Conservation (phyloP, 2,113 vertebrate species). For the Lepidiolamprologus cunningtoni region DNA sequence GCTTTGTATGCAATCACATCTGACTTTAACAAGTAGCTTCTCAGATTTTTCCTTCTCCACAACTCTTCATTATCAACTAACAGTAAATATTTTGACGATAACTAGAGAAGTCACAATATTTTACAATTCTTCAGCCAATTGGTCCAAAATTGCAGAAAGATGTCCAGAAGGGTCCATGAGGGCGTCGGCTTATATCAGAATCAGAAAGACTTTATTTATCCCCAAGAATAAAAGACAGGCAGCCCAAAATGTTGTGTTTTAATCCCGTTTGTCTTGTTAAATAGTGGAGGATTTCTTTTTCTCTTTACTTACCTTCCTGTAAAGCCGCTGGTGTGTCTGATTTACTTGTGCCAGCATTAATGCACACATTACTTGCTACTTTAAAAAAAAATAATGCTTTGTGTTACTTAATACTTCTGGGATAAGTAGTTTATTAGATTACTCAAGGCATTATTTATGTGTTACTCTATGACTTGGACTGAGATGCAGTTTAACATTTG, state of each 20-base stretch:
- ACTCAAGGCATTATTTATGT: neutral
- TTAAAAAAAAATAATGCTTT: neutral
- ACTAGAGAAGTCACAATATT: neutral
- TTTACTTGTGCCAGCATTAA: neutral
- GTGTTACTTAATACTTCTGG: neutral
- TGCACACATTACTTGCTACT: neutral
- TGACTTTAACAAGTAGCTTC: neutral
- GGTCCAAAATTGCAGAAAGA: neutral
- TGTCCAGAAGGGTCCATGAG: rapidly evolving
- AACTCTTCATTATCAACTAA: neutral
- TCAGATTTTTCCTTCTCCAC: rapidly evolving
- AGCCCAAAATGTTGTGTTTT: neutral
- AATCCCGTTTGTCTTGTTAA: neutral
- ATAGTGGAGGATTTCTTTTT: neutral
- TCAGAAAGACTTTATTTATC: neutral
- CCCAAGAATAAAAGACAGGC: neutral
- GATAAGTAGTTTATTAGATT: neutral
- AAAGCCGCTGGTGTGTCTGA: neutral
- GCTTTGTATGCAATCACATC: neutral
- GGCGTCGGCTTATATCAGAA: neutral
- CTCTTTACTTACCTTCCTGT: neutral
- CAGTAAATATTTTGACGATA: neutral
- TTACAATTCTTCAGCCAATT: neutral
- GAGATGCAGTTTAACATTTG: neutral
- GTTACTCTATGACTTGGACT: neutral